A percentile compares a stretch with the other conserved stretches of the same genome.
Conservation (phyloP, 2,113 vertebrate species). For the Erythrolamprus reginae region DNA sequence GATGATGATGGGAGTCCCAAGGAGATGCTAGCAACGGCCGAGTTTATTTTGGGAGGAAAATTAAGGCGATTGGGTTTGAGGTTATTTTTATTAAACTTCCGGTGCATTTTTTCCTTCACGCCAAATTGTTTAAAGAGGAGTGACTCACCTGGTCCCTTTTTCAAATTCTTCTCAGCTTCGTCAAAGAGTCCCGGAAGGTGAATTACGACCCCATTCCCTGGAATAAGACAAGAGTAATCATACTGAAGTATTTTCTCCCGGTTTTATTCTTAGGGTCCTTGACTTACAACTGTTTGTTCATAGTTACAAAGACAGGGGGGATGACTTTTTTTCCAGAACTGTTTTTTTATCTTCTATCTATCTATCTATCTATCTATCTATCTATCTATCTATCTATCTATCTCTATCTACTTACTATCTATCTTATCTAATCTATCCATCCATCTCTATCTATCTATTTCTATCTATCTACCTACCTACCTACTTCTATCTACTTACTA, state of each 20-base stretch:
- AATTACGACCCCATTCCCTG: slow-evolving; percentile 79
- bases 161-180: slow-evolving; percentile 74
- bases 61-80: background rate
- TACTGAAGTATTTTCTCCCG: background rate
- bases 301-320: background rate
- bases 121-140: background rate
- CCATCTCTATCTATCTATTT: too few species aligned
- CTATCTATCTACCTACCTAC: too few species aligned
- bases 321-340: too few species aligned
- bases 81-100: background rate
- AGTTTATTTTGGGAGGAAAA: background rate
- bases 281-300: background rate
- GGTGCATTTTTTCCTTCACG: background rate
- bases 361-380: too few species aligned
- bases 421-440: too few species aligned
- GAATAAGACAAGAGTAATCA: background rate
- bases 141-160: slow-evolving; percentile 73
- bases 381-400: too few species aligned
- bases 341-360: too few species aligned
- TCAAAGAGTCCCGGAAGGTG: slow-evolving; percentile 79
- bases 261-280: background rate
- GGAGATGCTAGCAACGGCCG: background rate
- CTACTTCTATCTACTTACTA: too few species aligned
- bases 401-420: too few species aligned
- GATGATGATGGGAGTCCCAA: background rate